A percentile compares a stretch with the other conserved stretches of the same genome.
Evolutionary conservation across 2,888 invertebrate species (phyloP).

Genomic region (Caenorhabditis afra): DNA sequence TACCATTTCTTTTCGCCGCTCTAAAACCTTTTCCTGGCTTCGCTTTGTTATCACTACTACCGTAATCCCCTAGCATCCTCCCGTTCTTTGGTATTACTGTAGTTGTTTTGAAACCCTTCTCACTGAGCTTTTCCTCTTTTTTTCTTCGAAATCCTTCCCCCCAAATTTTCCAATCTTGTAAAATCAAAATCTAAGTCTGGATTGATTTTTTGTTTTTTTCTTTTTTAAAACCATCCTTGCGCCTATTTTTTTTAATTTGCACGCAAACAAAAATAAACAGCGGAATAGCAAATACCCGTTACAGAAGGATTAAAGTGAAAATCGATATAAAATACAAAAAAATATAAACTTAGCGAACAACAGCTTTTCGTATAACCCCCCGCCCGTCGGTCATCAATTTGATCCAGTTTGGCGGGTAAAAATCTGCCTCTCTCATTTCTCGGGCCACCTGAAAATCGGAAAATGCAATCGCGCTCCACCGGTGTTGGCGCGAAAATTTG

Average conservation of each 20-base stretch:
- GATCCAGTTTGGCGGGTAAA: conserved; percentile 58
- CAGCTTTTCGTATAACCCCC: conserved; percentile 6
- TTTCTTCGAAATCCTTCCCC: not conserved
- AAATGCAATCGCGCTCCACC: too few relatives aligned
- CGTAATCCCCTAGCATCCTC: not conserved
- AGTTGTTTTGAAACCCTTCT: conserved; percentile 3
- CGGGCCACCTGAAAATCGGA: conserved; percentile 40
- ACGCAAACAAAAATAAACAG: conserved; percentile 9
- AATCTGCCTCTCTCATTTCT: conserved; percentile 53
- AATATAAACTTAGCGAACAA: not conserved
- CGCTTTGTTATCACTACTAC: conserved; percentile 4
- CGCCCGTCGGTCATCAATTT: conserved; percentile 25
- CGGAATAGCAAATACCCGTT: conserved; percentile 4
- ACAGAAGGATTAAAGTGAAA: not conserved
- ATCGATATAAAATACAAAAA: too few relatives aligned
- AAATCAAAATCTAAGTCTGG: conserved; percentile 16
- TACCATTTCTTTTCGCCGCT: too few relatives aligned
- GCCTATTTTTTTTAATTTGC: not conserved
- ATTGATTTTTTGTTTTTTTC: conserved; percentile 1
- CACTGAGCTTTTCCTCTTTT: conserved; percentile 8
- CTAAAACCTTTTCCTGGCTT: not conserved
- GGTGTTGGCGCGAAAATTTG: too few relatives aligned
- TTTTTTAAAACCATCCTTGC: not conserved
- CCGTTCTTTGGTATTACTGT: conserved; percentile 16
- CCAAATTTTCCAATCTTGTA: not conserved